Evolutionary conservation across 1,140 invertebrate genomes (phyloP).

Genomic region (Drosophila paulistorum): DNA sequence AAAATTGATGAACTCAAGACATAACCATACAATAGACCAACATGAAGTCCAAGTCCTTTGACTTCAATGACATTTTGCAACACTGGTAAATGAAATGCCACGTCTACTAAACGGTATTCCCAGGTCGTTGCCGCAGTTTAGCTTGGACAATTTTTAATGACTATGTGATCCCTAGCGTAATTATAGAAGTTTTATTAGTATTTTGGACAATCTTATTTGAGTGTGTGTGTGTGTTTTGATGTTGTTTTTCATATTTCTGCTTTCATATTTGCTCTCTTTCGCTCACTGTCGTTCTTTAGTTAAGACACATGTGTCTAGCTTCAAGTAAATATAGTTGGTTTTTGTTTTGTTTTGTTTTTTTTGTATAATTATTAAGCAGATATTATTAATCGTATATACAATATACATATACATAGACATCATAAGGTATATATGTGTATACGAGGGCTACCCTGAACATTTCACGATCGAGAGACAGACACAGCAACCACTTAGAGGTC

Average conservation of each 20-base stretch:
- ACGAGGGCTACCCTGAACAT: too few species aligned
- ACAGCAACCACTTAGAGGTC: neutral
- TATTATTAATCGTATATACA: neutral
- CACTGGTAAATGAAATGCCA: too few species aligned
- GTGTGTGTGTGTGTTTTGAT: neutral
- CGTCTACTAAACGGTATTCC: neutral
- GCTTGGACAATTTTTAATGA: neutral
- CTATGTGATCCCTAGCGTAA: neutral
- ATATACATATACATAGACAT: neutral
- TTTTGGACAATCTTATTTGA: neutral
- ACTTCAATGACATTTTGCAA: too few species aligned
- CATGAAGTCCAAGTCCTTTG: too few species aligned
- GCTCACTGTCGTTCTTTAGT: neutral
- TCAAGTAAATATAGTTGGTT: neutral
- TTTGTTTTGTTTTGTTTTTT: neutral
- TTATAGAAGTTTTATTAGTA: slow-evolving; percentile 9
- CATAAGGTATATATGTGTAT: too few species aligned
- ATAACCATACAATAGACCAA: too few species aligned
- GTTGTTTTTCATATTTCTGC: neutral
- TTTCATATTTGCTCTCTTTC: neutral
- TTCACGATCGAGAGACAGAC: neutral
- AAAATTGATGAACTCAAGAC: too few species aligned
- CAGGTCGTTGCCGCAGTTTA: neutral
- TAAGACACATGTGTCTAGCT: neutral
- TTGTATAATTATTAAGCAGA: neutral